Evolutionary conservation across 92 coral and sea anemone genomes (phyloP).

Genomic region (Anthopleura xanthogrammica): DNA sequence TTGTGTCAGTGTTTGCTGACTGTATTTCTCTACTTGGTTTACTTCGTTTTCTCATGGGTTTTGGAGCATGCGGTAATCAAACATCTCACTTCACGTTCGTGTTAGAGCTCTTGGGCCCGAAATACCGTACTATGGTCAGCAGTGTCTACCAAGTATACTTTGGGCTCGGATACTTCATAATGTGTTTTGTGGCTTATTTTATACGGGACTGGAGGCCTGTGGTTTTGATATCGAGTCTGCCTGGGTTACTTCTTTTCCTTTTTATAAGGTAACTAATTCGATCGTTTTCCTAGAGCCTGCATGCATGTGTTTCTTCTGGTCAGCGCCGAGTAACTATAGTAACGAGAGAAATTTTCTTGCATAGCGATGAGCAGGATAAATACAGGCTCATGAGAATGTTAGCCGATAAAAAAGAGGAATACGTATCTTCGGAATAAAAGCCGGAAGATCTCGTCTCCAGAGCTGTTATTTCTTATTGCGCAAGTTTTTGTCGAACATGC

Average conservation of each 20-base stretch:
- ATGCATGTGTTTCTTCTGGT: too few relatives aligned
- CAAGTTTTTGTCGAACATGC: too few relatives aligned
- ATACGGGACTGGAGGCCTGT: slow-evolving; percentile 70
- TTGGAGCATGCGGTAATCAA: slow-evolving; percentile 33
- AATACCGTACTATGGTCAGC: slow-evolving; percentile 55
- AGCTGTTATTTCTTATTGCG: too few relatives aligned
- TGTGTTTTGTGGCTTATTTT: slow-evolving; percentile 48
- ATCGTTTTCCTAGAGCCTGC: too few relatives aligned
- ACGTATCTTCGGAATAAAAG: too few relatives aligned
- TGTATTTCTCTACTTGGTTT: slow-evolving; percentile 52
- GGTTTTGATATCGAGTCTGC: slow-evolving; percentile 43
- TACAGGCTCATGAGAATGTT: too few relatives aligned
- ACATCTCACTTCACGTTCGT: slow-evolving; percentile 38
- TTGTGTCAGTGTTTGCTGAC: slow-evolving; percentile 32
- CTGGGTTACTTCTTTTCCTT: slow-evolving; percentile 37
- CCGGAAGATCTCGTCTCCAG: too few relatives aligned
- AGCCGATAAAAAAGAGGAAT: too few relatives aligned
- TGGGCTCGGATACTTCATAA: slow-evolving; percentile 37
- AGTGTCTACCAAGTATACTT: slow-evolving; percentile 49
- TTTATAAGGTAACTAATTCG: slow-evolving; percentile 38
- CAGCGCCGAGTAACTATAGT: too few relatives aligned
- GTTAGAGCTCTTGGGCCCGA: slow-evolving; percentile 59
- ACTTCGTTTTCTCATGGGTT: slow-evolving; percentile 55
- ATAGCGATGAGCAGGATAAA: too few relatives aligned
- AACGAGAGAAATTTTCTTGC: too few relatives aligned